Evolutionary conservation across 2,888 invertebrate genomes (phyloP), one percentile per base, ranked within the genome.

Genomic region (Dynastes hyllus): DNA sequence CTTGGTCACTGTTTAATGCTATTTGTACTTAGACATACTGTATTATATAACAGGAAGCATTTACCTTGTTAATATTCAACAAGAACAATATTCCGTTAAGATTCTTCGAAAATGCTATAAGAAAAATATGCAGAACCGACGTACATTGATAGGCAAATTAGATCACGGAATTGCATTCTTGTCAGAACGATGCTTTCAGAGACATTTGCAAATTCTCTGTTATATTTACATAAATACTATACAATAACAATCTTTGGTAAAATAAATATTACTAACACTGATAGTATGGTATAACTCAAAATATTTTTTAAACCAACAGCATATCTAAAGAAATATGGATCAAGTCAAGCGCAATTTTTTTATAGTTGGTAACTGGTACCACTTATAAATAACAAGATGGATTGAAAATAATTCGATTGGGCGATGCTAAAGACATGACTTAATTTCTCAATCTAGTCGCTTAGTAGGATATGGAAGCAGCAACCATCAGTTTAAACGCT

Each of bases 181-280:
- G 79, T 70, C 67, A 76, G 70, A 70, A 70, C 29, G 63, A 79
- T 65, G 79, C 61, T 50, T 22, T 61, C 67, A 55, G 79, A 69
- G 79, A 70, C 69, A 78, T 71, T 50, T 58, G 16, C 53, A 51
- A 73, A 77, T 77, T 81, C 78, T 81, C 80, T 79, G 79, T 76
- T 83, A 84, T 87, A 87, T 87, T 80, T 87, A 87, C 87, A 87
- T 86, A 87, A 86, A 88, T 87, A 87, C 86, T 87, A 86, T 88
- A 88, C 87, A 87, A 83, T 84, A 88, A 87, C 87, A 87, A 88
- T 88, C 88, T 88, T 88, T 88, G 88, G 88, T 87, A 85, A 85
- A 87, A 85, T 81, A 85, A 85, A 86, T 5, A 37, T 81, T 83
- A 82, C 83, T 80, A 85, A 84, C 80, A 84, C 79, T 83, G 81